phyloP scores from a whole-genome alignment of 2,113 vertebrate species.

The Aptenodytes forsteri region DNA sequence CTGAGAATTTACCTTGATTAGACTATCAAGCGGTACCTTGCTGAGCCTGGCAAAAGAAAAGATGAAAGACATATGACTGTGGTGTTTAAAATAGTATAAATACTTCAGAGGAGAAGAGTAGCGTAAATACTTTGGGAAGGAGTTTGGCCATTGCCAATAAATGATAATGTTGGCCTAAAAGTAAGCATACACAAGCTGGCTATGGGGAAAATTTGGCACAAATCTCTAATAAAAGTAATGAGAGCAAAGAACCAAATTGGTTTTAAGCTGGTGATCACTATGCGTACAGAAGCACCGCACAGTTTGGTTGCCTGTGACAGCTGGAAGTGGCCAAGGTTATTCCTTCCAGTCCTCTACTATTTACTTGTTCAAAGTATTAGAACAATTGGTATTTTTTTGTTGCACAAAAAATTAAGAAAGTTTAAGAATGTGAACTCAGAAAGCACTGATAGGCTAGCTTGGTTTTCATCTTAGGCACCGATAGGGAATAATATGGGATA shows the following conservation, averaged over 20 bases:
- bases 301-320: not conserved
- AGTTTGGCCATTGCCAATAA: not conserved
- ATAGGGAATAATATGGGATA: not conserved
- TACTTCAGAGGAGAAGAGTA: not conserved
- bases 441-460: not conserved
- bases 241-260: rapidly evolving
- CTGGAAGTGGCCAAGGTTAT: not conserved
- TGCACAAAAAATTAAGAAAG: not conserved
- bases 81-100: not conserved
- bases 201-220: not conserved
- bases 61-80: not conserved
- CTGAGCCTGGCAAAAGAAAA: not conserved
- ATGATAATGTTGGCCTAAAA: not conserved
- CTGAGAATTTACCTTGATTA: not conserved
- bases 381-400: not conserved
- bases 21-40: not conserved
- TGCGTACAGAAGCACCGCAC: not conserved
- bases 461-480: not conserved
- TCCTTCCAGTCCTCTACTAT: not conserved
- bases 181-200: not conserved
- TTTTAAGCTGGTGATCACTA: not conserved
- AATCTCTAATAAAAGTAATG: not conserved
- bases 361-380: not conserved
- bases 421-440: not conserved
- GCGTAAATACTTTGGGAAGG: not conserved